Base-by-base conservation (phyloP, 2,888 invertebrate species). In the Ennomos erosarius region DNA sequence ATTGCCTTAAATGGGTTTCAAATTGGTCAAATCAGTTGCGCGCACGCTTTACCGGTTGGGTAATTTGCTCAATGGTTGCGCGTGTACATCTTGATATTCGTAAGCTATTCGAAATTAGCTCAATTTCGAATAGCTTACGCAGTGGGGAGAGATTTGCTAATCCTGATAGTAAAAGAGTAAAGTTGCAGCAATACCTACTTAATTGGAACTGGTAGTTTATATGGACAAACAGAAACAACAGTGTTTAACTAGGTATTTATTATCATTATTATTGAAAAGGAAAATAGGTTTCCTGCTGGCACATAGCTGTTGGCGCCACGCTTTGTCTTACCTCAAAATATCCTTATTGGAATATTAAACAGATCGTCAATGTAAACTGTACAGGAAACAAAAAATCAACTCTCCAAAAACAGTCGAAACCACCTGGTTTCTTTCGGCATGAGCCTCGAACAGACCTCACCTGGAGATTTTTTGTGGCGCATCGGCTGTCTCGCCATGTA, bases 21-120 rank as follows among this genome's bases (percentile, higher is more conserved):
- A 78, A 78, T 78, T 78, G 75, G 71, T 69, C 70, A 73, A 76
- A 77, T 75, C 68, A 68, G 72, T 72, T 76, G 73, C 54, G 68
- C 69, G 73, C 68, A 70, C 65, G 70, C 69, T 68, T 71, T 72
- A 70, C 70, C 68, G 60, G 64, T 75, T 75, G 67, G 64, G 69
- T 67, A 75, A 74, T 73, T 73, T 74, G 60, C 62, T 73, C 72
- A 75, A 70, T 69, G 65, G 68, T 59, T 67, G 54, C 39, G 65
- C 70, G 69, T 62, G 69, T 65, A 58, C 65, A 69, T 55, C 51
- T 51, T 56, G 54, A 59, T 62, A 64, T 64, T 64, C 56, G 55
- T 65, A 55, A 59, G 51, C 63, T 58, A 68, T 68, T 68, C 59
- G 64, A 50, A 35, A 55, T 50, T 38, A 8, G 36, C 39, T 33